Evolutionary conservation across 2,888 invertebrate genomes (phyloP).

Genomic region (Rotaria magnacalcarata): DNA sequence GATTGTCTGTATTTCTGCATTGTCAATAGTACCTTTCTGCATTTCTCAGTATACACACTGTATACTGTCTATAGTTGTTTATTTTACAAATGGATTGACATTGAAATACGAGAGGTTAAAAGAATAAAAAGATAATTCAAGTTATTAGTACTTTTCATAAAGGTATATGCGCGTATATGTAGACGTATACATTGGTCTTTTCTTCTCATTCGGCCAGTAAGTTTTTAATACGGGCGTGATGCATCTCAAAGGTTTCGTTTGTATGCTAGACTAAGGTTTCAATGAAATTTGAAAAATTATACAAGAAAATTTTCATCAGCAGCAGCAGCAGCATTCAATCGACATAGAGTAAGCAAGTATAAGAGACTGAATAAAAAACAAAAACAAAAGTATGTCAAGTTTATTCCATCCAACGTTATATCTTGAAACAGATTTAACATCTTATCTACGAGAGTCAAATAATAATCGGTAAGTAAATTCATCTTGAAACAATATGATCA

Average conservation of each 20-base stretch:
- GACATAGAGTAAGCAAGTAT: neutral
- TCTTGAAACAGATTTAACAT: neutral
- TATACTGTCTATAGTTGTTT: neutral
- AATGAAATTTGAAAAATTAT: conserved; percentile 2
- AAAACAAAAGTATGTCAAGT: neutral
- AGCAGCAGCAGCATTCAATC: neutral
- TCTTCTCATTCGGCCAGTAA: neutral
- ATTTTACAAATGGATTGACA: conserved; percentile 12
- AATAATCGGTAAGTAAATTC: neutral
- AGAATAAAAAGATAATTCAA: neutral
- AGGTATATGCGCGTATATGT: neutral
- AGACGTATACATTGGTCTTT: neutral
- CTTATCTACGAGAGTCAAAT: neutral
- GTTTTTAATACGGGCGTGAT: neutral
- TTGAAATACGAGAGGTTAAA: neutral
- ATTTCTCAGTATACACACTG: neutral
- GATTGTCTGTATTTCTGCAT: neutral
- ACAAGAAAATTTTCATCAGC: neutral
- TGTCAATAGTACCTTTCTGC: neutral
- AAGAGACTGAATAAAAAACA: neutral
- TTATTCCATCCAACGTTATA: neutral
- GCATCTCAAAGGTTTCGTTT: neutral
- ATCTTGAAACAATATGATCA: neutral
- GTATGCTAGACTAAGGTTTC: neutral
- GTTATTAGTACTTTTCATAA: neutral